These are phyloP conservation scores for Rhamphomyia laevipes DNA, from an alignment of 2,888 invertebrate genomes.

Conservation along the genomic window DNA sequence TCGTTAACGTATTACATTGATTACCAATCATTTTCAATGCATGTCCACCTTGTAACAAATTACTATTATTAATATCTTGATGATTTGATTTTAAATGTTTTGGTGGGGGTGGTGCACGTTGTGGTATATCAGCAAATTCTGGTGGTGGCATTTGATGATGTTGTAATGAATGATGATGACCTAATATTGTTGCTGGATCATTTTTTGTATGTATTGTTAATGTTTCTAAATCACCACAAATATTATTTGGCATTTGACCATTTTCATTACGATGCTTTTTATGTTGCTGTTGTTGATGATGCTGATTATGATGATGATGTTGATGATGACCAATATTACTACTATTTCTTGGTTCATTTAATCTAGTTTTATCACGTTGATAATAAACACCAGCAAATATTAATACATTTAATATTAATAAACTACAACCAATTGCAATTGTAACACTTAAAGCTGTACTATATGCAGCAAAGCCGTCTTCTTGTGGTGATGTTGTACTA, in stretches of 20 bases:
- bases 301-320: slow-evolving; percentile 20
- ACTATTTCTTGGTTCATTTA: slow-evolving; percentile 42
- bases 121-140: slow-evolving; percentile 71
- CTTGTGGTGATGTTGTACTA: slow-evolving; percentile 49
- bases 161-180: slow-evolving; percentile 63
- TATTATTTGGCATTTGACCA: slow-evolving; percentile 79
- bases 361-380: slow-evolving; percentile 73
- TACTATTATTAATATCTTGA: slow-evolving; percentile 38
- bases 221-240: slow-evolving; percentile 70
- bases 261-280: slow-evolving; percentile 70
- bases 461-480: slow-evolving; percentile 81
- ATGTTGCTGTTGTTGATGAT: slow-evolving; percentile 28
- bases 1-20: slow-evolving; percentile 64
- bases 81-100: slow-evolving; percentile 45
- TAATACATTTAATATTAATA: slow-evolving; percentile 81
- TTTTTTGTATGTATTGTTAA: slow-evolving; percentile 44
- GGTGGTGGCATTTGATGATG: slow-evolving; percentile 76
- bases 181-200: slow-evolving; percentile 59
- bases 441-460: slow-evolving; percentile 86
- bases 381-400: slow-evolving; percentile 94
- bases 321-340: slow-evolving; percentile 17
- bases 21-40: slow-evolving; percentile 60
- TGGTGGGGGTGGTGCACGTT: slow-evolving; percentile 64
- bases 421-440: slow-evolving; percentile 86
- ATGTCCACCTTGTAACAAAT: slow-evolving; percentile 52